Evolutionary conservation across 2,888 invertebrate genomes (phyloP).

Genomic region (Morinoia aosen): DNA sequence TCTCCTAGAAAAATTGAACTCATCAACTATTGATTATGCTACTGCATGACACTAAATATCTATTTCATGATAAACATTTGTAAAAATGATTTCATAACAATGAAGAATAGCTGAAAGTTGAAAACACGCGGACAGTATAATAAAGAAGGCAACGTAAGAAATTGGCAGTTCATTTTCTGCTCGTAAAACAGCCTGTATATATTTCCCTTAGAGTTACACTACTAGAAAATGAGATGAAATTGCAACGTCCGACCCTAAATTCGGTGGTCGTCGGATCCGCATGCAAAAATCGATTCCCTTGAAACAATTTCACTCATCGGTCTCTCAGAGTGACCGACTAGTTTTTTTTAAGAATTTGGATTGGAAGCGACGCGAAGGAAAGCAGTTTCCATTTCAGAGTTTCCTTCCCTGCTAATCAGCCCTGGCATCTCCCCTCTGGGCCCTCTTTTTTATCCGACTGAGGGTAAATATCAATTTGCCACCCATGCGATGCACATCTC

Average conservation of each 20-base stretch:
- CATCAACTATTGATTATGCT: too few species aligned
- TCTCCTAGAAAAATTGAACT: too few species aligned
- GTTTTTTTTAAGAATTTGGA: conserved; percentile 47
- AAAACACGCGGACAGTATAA: too few species aligned
- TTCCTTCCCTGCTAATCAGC: conserved; percentile 52
- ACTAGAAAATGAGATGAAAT: neutral
- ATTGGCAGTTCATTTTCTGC: neutral
- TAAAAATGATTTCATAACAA: neutral
- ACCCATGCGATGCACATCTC: neutral
- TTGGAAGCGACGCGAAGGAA: conserved; percentile 32
- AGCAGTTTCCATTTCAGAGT: conserved; percentile 52
- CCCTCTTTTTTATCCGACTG: conserved; percentile 44
- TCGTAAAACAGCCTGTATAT: neutral
- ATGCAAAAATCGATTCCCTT: conserved; percentile 32
- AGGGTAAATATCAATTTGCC: conserved; percentile 19
- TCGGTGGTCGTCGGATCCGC: neutral
- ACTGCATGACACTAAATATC: too few species aligned
- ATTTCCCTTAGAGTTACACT: neutral
- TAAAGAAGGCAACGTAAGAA: neutral
- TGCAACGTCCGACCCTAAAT: neutral
- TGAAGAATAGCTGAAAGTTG: neutral
- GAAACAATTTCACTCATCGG: conserved; percentile 32
- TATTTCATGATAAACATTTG: neutral
- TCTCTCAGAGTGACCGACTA: neutral
- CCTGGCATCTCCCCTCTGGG: conserved; percentile 52